Evolutionary conservation across 2,888 invertebrate species (phyloP), one percentile per base, ranked within the genome.

Genomic region (Auanema sp.): DNA sequence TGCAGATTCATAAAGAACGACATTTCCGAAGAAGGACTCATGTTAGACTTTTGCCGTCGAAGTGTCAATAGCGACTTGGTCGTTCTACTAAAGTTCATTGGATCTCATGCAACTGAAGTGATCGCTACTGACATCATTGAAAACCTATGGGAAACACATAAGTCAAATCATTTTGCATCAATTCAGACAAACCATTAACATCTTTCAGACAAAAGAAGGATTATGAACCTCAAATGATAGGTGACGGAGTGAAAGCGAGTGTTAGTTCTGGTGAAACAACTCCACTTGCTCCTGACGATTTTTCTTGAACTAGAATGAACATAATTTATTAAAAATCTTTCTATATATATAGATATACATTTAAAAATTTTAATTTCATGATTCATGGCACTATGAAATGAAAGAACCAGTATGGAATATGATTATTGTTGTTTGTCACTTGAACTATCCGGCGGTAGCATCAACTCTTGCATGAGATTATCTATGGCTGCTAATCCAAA

Each of bases 401-500:
- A 33, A 33, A 33, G 33, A 33, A 33, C 33, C 33, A 33, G 33
- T 33, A 33, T 33, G 33, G 33, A 33, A 33, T 33, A 33, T 33
- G 33, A 33, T 33, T 8, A 33, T 33, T 33, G 33, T 33, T 33
- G 33, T 33, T 33, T 33, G 33, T 33, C 33, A 33, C 33, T 33
- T 33, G 33, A 33, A 47, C 47, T 18, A n/a, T 62, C 62, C 42
- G 56, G 62, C 1, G 62, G 62, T 23, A 62, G 42, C 56, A 62
- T 62, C 18, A 62, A 33, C 25, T 62, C 76, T 12, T 65, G 63
- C 79, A 79, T 79, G 44, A 78, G 60, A 12, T 68, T 58, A 58
- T 79, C 79, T 44, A 80, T 80, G 4, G 69, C 63, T 4, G 75
- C 75, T 5, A 77, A 59, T 14, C 79, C 79, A 65, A 80, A 80